Evolutionary conservation across 2,888 invertebrate species (phyloP), one percentile per base, ranked within the genome.

Genomic region (Cybosia mesomella): DNA sequence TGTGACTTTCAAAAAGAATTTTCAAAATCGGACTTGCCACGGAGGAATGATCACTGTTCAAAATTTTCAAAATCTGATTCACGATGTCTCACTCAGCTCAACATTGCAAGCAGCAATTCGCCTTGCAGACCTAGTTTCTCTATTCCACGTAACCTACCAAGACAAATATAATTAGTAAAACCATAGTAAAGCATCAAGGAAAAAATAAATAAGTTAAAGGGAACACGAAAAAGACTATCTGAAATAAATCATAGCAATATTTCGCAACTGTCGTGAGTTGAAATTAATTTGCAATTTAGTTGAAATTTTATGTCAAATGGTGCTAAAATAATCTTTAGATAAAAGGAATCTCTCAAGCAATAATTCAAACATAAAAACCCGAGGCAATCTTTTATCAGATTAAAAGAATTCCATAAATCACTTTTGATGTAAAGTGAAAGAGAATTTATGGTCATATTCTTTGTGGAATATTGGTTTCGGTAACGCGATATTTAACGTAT

Each of bases 331-430:
- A 69, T 71, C 68, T 49, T 75, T 69, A 58, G 28, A 71, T 67
- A 59, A 73, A 81, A 58, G 28, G 64, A 58, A 70, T 71, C 64
- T 75, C 62, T 36, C 22, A 39, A 68, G 76, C 64, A 81, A 76
- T 81, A 81, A 79, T 66, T 81, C 74, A 76, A 72, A 76, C 74
- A 74, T 71, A 74, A 81, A 81, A 79, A 79, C 66, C 68, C 69
- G 58, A 67, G 68, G 71, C 72, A 71, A 79, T 79, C 74, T 81
- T 79, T 81, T 79, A 81, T 79, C 74, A 76, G 77, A 79, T 49
- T 81, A 76, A 79, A 79, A 79, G 71, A 81, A 81, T 79, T 79
- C 74, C 79, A 81, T 79, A 72, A 76, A 79, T 79, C 79, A 74
- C 68, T 70, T 72, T 66, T 63, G 73, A 79, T 71, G 68, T 64